These are phyloP conservation scores for Alethe castanea DNA, from an alignment of 2,113 vertebrate species.

Conservation along the genomic window DNA sequence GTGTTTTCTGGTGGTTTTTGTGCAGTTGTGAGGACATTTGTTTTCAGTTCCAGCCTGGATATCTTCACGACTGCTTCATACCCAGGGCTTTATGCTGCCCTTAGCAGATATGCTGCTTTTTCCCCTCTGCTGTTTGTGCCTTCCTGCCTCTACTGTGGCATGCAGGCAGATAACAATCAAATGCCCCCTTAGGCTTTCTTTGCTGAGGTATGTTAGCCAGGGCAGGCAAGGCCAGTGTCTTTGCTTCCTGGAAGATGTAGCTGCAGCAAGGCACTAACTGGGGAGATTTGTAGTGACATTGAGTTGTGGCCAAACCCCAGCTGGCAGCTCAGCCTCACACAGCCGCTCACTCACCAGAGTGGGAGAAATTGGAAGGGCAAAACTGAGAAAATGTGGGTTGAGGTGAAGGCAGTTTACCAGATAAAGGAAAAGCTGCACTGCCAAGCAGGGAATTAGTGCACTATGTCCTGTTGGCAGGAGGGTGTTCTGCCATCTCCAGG, in stretches of 20 bases:
- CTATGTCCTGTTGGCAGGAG: fast-evolving
- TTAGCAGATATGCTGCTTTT: background rate
- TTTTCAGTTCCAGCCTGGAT: background rate
- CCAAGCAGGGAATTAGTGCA: background rate
- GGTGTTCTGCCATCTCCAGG: background rate
- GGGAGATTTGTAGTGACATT: background rate
- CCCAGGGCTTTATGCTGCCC: background rate
- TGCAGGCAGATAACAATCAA: background rate
- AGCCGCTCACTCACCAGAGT: background rate
- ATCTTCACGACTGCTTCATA: background rate
- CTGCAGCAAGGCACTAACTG: background rate
- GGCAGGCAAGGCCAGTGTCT: background rate
- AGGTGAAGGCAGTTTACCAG: background rate
- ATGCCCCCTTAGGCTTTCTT: background rate
- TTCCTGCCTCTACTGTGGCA: background rate
- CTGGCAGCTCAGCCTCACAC: background rate
- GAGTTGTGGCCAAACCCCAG: background rate
- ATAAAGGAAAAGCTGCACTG: background rate
- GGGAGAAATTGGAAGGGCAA: background rate
- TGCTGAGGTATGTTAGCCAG: background rate
- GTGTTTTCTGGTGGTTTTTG: background rate
- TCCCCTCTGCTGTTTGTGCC: background rate
- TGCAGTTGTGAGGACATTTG: background rate
- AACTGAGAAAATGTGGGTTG: background rate
- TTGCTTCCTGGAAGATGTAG: background rate